Conservation (phyloP, 2,113 vertebrate genomes). For the Pseudonaja textilis region DNA sequence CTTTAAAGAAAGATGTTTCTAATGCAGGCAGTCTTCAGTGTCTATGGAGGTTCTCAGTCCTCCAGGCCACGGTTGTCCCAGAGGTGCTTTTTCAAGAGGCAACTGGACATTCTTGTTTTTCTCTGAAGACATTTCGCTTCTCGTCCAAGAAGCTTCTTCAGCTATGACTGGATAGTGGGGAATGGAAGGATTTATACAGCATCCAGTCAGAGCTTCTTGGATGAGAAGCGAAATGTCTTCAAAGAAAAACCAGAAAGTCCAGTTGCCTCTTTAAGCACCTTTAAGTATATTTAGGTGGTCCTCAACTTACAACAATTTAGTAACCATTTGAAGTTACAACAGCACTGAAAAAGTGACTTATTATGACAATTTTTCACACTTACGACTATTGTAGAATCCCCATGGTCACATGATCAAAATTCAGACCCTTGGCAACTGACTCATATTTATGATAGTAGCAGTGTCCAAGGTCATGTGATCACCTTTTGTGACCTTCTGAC, state of each 20-base stretch:
- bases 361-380: neutral
- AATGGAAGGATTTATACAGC: no score
- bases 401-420: neutral
- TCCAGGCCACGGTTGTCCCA: no score
- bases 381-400: neutral
- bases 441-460: neutral
- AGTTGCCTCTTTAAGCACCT: no score
- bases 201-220: no score
- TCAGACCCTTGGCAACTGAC: neutral
- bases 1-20: neutral
- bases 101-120: no score
- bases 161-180: no score
- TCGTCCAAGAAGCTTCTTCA: no score
- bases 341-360: neutral
- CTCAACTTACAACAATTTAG: neutral
- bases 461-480: neutral
- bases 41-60: no score
- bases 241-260: no score
- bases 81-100: no score
- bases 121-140: no score
- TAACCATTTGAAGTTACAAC: neutral
- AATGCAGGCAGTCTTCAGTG: neutral
- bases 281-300: neutral
- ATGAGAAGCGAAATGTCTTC: no score
- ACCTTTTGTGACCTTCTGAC: neutral